These are phyloP conservation scores for Pachliopta kotzebuea DNA, from an alignment of 2,888 invertebrate genomes.

Conservation along the genomic window DNA sequence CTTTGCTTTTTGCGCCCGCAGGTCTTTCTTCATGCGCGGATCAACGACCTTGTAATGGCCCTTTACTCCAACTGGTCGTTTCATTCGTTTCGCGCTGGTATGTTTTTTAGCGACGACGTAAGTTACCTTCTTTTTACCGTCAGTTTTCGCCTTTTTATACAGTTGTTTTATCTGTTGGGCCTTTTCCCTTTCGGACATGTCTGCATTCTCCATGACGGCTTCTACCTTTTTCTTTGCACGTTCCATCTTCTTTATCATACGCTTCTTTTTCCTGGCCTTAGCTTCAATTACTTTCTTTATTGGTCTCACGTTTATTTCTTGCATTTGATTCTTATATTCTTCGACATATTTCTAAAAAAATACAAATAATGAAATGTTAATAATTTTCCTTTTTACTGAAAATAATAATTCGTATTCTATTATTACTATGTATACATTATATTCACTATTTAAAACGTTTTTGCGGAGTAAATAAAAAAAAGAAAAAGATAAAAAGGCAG, in stretches of 20 bases:
- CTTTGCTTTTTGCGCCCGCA: slow-evolving; percentile 83
- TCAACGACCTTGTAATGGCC: slow-evolving; percentile 98
- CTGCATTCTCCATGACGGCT: slow-evolving; percentile 93
- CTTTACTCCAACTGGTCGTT: slow-evolving; percentile 92
- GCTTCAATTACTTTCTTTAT: slow-evolving; percentile 99
- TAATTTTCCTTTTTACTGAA: neutral
- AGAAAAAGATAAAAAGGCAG: too few species aligned
- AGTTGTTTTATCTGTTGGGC: slow-evolving; percentile 93
- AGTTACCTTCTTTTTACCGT: slow-evolving; percentile 93
- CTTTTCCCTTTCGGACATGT: slow-evolving; percentile 96
- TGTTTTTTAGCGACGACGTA: slow-evolving; percentile 97
- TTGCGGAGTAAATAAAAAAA: too few species aligned
- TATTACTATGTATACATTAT: too few species aligned
- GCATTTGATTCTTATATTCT: slow-evolving; percentile 90
- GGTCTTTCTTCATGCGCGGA: slow-evolving; percentile 97
- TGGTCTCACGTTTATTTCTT: slow-evolving; percentile 95
- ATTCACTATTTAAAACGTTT: too few species aligned
- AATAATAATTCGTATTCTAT: neutral
- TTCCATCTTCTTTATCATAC: slow-evolving; percentile 91
- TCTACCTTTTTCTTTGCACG: slow-evolving; percentile 98
- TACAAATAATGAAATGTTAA: slow-evolving; percentile 31
- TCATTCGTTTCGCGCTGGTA: slow-evolving; percentile 86
- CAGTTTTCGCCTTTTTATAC: slow-evolving; percentile 93
- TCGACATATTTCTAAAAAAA: slow-evolving; percentile 85
- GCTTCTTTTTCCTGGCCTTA: slow-evolving; percentile 97